phyloP scores from a whole-genome alignment of 2,113 vertebrate genomes.

The Boulengerochromis microlepis region DNA sequence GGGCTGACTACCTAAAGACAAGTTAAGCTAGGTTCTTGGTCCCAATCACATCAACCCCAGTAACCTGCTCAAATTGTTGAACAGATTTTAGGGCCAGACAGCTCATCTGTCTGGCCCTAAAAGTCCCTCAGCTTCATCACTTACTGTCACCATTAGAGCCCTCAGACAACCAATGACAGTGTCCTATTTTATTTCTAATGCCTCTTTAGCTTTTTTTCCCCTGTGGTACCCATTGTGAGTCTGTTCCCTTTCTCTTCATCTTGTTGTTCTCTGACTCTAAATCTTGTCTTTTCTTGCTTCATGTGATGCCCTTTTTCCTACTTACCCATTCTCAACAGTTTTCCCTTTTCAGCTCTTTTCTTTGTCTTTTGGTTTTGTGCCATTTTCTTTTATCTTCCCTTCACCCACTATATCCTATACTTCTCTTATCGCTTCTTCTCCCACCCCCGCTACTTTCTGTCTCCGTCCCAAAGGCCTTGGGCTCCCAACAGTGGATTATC shows the following conservation, averaged over 20 bases:
- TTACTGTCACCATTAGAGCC: slow-evolving; percentile 11
- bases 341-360: neutral
- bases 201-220: neutral
- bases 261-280: neutral
- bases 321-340: neutral
- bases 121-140: slow-evolving; percentile 21
- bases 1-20: neutral
- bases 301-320: neutral
- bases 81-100: slow-evolving; percentile 23
- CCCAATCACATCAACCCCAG: neutral
- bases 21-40: slow-evolving; percentile 14
- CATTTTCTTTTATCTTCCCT: slow-evolving; percentile 5
- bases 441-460: neutral
- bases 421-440: neutral
- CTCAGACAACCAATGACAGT: neutral
- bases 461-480: slow-evolving; percentile 23
- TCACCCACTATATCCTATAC: slow-evolving; percentile 2
- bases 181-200: slow-evolving; percentile 8
- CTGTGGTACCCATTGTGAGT: neutral
- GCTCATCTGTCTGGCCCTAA: neutral
- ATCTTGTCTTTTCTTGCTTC: neutral
- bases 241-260: neutral
- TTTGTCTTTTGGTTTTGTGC: slow-evolving; percentile 12
- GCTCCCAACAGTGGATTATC: slow-evolving; percentile 50
- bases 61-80: slow-evolving; percentile 34